phyloP scores from a whole-genome alignment of 2,113 vertebrate species.

The Synodontis membranacea region DNA sequence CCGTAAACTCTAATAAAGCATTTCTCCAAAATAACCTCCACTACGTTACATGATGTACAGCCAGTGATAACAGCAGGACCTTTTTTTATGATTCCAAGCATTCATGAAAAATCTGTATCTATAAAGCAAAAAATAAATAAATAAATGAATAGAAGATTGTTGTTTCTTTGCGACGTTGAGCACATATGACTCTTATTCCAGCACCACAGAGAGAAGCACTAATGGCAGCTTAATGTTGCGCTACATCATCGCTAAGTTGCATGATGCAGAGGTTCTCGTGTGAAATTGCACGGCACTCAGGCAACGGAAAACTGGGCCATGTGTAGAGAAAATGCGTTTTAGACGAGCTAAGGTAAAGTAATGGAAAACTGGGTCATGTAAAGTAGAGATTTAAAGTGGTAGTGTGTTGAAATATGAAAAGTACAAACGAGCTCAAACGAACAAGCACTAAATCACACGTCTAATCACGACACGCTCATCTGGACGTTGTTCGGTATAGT shows the following conservation, averaged over 20 bases:
- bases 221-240: slow-evolving; percentile 8
- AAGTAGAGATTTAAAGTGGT: neutral
- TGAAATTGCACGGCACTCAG: neutral
- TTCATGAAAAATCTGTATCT: neutral
- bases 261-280: slow-evolving; percentile 15
- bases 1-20: neutral
- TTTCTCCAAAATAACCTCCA: neutral
- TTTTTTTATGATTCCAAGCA: neutral
- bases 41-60: neutral
- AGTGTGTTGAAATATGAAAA: neutral
- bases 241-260: slow-evolving; percentile 23
- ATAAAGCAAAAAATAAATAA: neutral
- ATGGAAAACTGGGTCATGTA: slow-evolving; percentile 18
- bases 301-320: slow-evolving; percentile 19
- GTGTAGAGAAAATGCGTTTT: slow-evolving; percentile 5
- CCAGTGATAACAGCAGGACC: neutral
- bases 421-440: neutral
- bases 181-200: neutral
- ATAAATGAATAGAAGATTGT: neutral
- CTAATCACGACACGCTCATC: neutral
- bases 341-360: slow-evolving; percentile 13
- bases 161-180: neutral
- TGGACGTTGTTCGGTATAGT: neutral
- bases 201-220: slow-evolving; percentile 1
- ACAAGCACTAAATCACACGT: neutral